Evolutionary conservation across 2,888 invertebrate species (phyloP).

Genomic region (Andricus quercusramuli): DNA sequence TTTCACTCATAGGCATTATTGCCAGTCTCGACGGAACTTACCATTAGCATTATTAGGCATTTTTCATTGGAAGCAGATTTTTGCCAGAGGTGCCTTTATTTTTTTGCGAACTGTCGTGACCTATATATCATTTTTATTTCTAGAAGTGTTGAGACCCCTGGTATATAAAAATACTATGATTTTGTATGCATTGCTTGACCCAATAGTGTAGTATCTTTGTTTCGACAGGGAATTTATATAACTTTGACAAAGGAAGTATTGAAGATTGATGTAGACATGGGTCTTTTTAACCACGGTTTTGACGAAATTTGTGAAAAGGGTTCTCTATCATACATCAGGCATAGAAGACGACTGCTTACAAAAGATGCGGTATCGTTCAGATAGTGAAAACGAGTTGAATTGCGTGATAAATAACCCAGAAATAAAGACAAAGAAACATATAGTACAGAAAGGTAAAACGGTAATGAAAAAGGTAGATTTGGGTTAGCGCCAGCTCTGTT

Average conservation of each 20-base stretch:
- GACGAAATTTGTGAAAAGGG: neutral
- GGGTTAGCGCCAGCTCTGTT: conserved; percentile 67
- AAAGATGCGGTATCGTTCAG: neutral
- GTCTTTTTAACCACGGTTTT: neutral
- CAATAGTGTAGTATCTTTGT: neutral
- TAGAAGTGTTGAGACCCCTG: no score
- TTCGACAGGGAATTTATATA: neutral
- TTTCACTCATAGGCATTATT: no score
- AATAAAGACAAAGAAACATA: neutral
- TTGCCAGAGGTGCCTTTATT: no score
- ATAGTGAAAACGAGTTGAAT: neutral
- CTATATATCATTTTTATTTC: no score
- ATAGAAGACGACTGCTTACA: neutral
- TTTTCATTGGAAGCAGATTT: no score
- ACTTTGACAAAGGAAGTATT: neutral
- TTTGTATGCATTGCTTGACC: neutral
- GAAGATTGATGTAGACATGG: neutral
- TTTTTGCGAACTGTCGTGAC: no score
- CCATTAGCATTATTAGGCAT: no score
- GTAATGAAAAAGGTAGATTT: conserved; percentile 62
- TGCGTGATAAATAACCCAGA: neutral
- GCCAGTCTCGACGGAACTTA: no score
- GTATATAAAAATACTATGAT: no score
- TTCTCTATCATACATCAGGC: neutral
- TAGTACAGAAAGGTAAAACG: conserved; percentile 33